Evolutionary conservation across 2,888 invertebrate genomes (phyloP), one percentile per base, ranked within the genome.

Genomic region (Frankliniella intonsa): DNA sequence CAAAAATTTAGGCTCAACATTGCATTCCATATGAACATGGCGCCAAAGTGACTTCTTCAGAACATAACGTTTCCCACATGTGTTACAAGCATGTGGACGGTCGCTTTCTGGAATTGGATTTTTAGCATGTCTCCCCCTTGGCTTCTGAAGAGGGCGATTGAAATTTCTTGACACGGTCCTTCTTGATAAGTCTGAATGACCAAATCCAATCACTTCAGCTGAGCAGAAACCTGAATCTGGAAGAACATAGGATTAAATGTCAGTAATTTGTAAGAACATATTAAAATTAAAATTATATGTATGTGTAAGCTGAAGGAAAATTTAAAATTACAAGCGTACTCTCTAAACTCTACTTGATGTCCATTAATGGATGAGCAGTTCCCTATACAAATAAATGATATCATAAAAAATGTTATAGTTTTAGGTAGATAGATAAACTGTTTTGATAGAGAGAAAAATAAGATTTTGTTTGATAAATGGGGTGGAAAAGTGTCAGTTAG

Each of bases 161-260:
- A 69, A 22, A 22, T 11, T 69, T 22, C 22, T 22, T n/a, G 69
- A 69, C 17, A 62, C 8, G 14, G 62, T 62, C 14, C 19, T 17
- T 19, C 19, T 62, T 69, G 69, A 9, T 69, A 69, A 22, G 8
- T 9, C 69, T 69, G 69, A n/a, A 22, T 22, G 22, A 69, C 22
- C 22, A 69, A n/a, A n/a, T 69, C 22, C 69, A 19, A 69, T 69
- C 3, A n/a, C 69, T 69, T 69, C 69, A n/a, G 22, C 22, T 22
- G n/a, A 69, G 69, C 69, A 69, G 69, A 22, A 69, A 69, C 22
- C 22, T 69, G 69, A 69, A 69, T 69, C 69, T 69, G 69, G 22
- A 69, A 69, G 69, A 22, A 69, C 69, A 69, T 22, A 69, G 69
- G 69, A 69, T 22, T 69, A 11, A 22, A 69, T 69, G 11, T 69